Conservation (phyloP, 1,140 invertebrate genomes). For the Drosophila burlai region DNA sequence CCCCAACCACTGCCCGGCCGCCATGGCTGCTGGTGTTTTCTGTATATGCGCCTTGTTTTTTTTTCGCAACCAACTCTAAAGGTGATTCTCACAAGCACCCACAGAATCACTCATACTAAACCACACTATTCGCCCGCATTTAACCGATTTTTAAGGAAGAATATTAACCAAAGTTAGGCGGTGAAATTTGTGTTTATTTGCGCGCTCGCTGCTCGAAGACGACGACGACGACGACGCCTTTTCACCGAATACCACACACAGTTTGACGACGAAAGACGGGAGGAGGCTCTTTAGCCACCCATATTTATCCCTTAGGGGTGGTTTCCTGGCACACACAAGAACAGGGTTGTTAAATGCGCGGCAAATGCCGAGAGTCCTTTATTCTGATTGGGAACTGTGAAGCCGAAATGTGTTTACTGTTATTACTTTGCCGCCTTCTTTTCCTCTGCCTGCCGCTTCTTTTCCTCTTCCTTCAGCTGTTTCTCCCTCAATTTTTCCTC, state of each 20-base stretch:
- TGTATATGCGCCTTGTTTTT: conserved; percentile 37
- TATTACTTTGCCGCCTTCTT: conserved; percentile 7
- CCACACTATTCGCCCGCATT: not conserved
- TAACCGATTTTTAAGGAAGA: conserved; percentile 6
- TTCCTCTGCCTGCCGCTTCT: not conserved
- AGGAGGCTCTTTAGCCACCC: conserved; percentile 49
- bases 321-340: conserved; percentile 59
- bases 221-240: conserved; percentile 57
- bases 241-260: conserved; percentile 78
- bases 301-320: conserved; percentile 66
- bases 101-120: conserved; percentile 3
- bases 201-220: conserved; percentile 22
- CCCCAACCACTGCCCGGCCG: conserved; percentile 39
- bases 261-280: conserved; percentile 30
- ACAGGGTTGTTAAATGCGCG: conserved; percentile 71
- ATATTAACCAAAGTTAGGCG: conserved; percentile 3
- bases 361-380: conserved; percentile 45
- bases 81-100: not conserved
- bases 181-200: conserved; percentile 44
- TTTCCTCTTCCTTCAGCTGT: conserved; percentile 13
- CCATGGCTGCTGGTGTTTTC: conserved; percentile 64
- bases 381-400: conserved; percentile 26
- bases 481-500: conserved; percentile 13
- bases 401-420: conserved; percentile 21
- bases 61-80: conserved; percentile 23